These are phyloP conservation scores for Scolopax rusticola DNA, from an alignment of 2,797 vertebrate species.

Conservation along the genomic window DNA sequence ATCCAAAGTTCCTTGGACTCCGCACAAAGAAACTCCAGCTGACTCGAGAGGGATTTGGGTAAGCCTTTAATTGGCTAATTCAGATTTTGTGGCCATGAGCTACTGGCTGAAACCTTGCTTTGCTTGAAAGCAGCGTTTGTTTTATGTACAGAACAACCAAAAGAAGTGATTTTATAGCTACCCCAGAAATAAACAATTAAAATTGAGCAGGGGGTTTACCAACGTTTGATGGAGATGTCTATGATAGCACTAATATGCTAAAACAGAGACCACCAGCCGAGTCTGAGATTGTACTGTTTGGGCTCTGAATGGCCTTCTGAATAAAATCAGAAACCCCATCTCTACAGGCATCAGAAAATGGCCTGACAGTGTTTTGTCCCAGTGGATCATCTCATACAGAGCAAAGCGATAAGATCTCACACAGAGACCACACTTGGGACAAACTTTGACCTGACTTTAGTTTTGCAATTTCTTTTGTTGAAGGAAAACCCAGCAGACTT, in stretches of 20 bases:
- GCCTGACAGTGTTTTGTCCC: not conserved
- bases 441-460: not conserved
- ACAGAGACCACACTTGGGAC: not conserved
- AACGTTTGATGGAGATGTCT: not conserved
- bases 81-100: not conserved
- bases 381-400: not conserved
- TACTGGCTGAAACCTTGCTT: not conserved
- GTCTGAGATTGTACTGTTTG: not conserved
- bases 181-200: not conserved
- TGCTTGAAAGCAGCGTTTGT: not conserved
- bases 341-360: conserved; percentile 15
- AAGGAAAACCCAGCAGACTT: not conserved
- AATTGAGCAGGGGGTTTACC: not conserved
- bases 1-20: not conserved
- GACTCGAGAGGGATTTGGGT: conserved; percentile 35
- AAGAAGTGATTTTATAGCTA: not conserved
- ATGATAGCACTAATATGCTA: not conserved
- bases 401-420: not conserved
- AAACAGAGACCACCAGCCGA: not conserved
- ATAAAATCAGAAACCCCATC: not conserved
- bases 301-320: not conserved
- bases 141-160: not conserved
- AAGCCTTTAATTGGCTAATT: conserved; percentile 63
- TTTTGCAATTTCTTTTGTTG: not conserved
- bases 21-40: not conserved